Conservation (phyloP, 2,888 invertebrate genomes). For the Ernsta delagoae region DNA sequence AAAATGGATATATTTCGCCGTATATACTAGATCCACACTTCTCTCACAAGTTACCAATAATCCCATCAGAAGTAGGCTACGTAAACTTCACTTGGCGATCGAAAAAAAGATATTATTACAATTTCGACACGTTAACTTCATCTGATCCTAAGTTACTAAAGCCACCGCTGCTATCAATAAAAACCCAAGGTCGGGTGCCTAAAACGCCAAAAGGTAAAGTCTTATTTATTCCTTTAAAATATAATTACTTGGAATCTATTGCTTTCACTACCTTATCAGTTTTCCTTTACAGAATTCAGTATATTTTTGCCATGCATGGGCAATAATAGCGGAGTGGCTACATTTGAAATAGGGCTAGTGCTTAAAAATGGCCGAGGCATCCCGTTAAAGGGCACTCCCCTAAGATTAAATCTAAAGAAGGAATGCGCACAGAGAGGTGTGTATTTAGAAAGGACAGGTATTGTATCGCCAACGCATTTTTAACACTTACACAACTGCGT, state of each 20-base stretch:
- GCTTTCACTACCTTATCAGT: slow-evolving; percentile 1
- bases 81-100: slow-evolving; percentile 97
- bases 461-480: slow-evolving; percentile 86
- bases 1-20: slow-evolving; percentile 93
- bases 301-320: slow-evolving; percentile 94
- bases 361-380: slow-evolving; percentile 92
- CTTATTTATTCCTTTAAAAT: not conserved
- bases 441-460: slow-evolving; percentile 87
- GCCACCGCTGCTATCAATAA: slow-evolving; percentile 94
- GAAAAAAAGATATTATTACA: slow-evolving; percentile 93
- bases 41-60: slow-evolving; percentile 94
- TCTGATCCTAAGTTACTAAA: slow-evolving; percentile 93
- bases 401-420: slow-evolving; percentile 94
- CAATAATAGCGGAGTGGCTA: slow-evolving; percentile 94
- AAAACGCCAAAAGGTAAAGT: slow-evolving; percentile 91
- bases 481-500: slow-evolving; percentile 77
- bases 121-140: slow-evolving; percentile 94
- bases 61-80: slow-evolving; percentile 95
- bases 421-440: slow-evolving; percentile 97
- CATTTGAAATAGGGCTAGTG: slow-evolving; percentile 93
- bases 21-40: slow-evolving; percentile 96
- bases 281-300: slow-evolving; percentile 90
- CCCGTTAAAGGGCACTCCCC: slow-evolving; percentile 93
- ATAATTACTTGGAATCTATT: not conserved
- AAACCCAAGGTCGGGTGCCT: slow-evolving; percentile 93